phyloP scores from a whole-genome alignment of 2,113 vertebrate species.

The Microcebus lehilahytsara region DNA sequence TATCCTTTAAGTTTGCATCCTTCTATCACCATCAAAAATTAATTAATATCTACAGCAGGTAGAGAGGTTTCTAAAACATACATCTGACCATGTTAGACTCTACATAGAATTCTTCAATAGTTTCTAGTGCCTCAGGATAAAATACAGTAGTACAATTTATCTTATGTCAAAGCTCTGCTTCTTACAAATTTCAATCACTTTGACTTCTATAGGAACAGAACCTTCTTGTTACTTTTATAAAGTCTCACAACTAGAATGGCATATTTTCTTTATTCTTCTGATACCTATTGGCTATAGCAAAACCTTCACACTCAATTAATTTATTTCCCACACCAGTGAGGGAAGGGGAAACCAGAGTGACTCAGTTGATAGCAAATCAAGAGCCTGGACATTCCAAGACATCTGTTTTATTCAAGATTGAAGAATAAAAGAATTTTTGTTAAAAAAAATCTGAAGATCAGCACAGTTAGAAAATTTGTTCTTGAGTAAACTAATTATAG shows the following conservation, averaged over 20 bases:
- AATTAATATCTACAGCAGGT: background rate
- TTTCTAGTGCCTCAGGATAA: background rate
- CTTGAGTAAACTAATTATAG: background rate
- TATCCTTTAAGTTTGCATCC: background rate
- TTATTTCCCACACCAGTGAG: background rate
- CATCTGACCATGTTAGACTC: background rate
- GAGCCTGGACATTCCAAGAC: background rate
- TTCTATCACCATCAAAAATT: slow-evolving; percentile 10
- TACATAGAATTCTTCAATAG: background rate
- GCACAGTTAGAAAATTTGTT: background rate
- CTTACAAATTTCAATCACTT: background rate
- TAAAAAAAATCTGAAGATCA: background rate
- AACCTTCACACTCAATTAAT: background rate
- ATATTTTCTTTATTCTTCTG: background rate
- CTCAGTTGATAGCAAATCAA: background rate
- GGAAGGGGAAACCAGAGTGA: background rate
- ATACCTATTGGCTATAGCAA: background rate
- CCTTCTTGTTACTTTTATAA: background rate
- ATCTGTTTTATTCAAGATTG: background rate
- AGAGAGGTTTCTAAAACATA: slow-evolving; percentile 16
- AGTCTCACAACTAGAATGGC: background rate
- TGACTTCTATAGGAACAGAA: background rate
- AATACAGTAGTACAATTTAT: slow-evolving; percentile 6
- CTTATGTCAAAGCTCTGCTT: slow-evolving; percentile 11
- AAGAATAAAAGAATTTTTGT: background rate